A percentile compares a stretch with the other conserved stretches of the same genome.
Conservation (phyloP, 2,797 vertebrate species). For the Acropternis orthonyx region DNA sequence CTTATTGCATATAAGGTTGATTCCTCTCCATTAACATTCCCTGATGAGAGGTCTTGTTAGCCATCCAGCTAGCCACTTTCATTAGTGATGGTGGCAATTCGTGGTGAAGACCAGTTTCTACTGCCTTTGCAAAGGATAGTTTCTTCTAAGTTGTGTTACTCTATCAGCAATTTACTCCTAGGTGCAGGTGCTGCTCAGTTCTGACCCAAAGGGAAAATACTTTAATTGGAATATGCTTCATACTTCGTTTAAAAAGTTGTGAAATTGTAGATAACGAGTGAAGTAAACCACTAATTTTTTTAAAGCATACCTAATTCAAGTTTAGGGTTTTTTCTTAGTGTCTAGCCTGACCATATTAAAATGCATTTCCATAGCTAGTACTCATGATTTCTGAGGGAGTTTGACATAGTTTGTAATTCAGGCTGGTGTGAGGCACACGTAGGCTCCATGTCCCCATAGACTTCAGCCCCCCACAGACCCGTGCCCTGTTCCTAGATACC, state of each 20-base stretch:
- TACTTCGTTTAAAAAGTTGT: not conserved
- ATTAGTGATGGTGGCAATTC: conserved; percentile 44
- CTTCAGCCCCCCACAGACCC: not conserved
- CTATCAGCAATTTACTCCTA: not conserved
- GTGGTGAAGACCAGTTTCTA: conserved; percentile 1
- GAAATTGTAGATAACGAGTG: not conserved
- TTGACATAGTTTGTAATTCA: not conserved
- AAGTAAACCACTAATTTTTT: not conserved
- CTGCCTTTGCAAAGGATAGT: not conserved
- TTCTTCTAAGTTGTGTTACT: not conserved
- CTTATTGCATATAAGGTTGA: conserved; percentile 52
- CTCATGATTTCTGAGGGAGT: not conserved
- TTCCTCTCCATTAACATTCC: conserved; percentile 63
- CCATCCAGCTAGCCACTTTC: conserved; percentile 59
- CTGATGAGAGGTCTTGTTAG: conserved; percentile 53
- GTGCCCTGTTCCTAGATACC: not conserved
- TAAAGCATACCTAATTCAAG: not conserved
- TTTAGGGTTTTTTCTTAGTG: not conserved
- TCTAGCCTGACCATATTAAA: not conserved
- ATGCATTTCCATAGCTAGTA: not conserved
- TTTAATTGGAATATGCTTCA: not conserved
- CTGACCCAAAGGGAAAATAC: not conserved
- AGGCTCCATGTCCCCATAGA: not conserved
- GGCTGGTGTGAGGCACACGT: not conserved
- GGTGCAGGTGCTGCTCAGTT: not conserved